Conservation (phyloP, 23 tunicate genomes). For the Botrylloides violaceus region DNA sequence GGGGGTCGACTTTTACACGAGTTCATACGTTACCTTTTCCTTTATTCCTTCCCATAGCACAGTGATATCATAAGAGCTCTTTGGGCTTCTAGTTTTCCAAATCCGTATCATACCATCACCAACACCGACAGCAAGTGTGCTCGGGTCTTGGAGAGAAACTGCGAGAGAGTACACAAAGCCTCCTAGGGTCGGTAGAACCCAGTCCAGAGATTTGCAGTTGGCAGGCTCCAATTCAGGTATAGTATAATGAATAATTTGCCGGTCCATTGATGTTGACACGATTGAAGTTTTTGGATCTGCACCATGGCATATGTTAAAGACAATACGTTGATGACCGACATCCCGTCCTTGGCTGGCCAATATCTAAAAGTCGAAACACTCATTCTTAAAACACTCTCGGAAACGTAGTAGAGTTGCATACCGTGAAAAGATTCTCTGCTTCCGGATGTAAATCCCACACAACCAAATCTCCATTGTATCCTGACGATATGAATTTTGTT, state of each 20-base stretch:
- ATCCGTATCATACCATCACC: constrained; percentile 93
- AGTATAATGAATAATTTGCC: constrained; percentile 67
- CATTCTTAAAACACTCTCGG: neutral
- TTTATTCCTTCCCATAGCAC: constrained; percentile 73
- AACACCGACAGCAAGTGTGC: constrained; percentile 64
- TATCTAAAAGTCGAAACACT: constrained; percentile 17
- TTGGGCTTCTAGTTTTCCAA: constrained; percentile 66
- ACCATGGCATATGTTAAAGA: constrained; percentile 61
- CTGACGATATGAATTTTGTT: constrained; percentile 53
- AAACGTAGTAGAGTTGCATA: too few relatives aligned
- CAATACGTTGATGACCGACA: constrained; percentile 61
- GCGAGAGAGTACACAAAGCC: constrained; percentile 63
- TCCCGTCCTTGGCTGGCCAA: constrained; percentile 40
- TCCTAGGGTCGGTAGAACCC: constrained; percentile 74
- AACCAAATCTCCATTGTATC: constrained; percentile 78
- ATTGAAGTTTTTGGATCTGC: constrained; percentile 20
- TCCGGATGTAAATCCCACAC: constrained; percentile 55
- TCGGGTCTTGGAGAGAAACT: constrained; percentile 74
- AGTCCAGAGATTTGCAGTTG: constrained; percentile 28
- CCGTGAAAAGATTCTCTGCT: constrained; percentile 15
- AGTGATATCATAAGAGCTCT: constrained; percentile 54
- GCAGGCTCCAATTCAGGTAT: constrained; percentile 21
- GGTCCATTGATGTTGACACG: constrained; percentile 90
- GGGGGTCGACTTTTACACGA: too few relatives aligned
- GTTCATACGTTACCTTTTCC: constrained; percentile 63